Evolutionary conservation across 2,888 invertebrate genomes (phyloP).

Genomic region (Ischnus inquisitorius): DNA sequence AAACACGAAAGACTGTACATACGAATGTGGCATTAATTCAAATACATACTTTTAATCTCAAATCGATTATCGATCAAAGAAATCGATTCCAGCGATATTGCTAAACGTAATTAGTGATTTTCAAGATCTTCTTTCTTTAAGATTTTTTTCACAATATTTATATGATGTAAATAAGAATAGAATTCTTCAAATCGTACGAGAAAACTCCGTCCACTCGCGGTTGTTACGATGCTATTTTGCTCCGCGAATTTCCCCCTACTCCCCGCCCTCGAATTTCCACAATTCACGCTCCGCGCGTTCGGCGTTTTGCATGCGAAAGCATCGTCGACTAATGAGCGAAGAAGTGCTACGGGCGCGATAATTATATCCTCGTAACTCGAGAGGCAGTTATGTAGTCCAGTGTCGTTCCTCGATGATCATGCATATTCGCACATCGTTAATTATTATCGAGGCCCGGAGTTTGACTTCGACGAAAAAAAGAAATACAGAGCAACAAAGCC

Average conservation of each 20-base stretch:
- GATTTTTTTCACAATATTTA: no score
- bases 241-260: background rate
- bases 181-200: no score
- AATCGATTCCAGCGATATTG: no score
- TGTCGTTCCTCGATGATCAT: slow-evolving; percentile 53
- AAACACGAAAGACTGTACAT: slow-evolving; percentile 5
- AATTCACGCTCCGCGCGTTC: slow-evolving; percentile 31
- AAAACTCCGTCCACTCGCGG: slow-evolving; percentile 36
- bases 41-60: no score
- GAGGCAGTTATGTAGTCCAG: slow-evolving; percentile 23
- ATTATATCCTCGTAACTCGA: slow-evolving; percentile 60
- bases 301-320: slow-evolving; percentile 36
- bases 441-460: background rate
- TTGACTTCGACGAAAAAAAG: background rate
- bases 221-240: slow-evolving; percentile 21
- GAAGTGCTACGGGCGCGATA: slow-evolving; percentile 49
- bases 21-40: background rate
- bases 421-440: slow-evolving; percentile 54
- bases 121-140: no score
- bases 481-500: background rate
- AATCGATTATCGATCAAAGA: no score
- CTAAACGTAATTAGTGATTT: no score
- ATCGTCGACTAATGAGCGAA: slow-evolving; percentile 44
- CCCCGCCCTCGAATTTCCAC: slow-evolving; percentile 1
- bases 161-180: no score